Evolutionary conservation across 2,888 invertebrate species (phyloP), one percentile per base, ranked within the genome.

Genomic region (Trichopria drosophilae): DNA sequence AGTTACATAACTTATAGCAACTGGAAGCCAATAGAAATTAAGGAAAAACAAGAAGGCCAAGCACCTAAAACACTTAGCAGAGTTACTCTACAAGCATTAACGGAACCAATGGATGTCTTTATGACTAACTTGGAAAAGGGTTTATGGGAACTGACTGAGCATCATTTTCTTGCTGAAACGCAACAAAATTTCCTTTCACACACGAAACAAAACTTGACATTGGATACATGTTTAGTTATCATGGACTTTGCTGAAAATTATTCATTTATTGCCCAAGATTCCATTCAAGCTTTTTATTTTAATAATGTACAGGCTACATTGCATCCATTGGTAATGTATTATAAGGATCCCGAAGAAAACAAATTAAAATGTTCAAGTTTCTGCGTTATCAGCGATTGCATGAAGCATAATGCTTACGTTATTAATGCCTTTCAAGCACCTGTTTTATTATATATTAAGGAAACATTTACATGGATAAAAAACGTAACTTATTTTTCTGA

Each of bases 171-270:
- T 20, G 45, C 44, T 28, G 28, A 39, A 13, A n/a, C 44, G 12
- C 41, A 51, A 22, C 15, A 16, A 29, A 16, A 34, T 15, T 46
- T 29, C 41, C 29, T 46, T 10, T 34, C 35, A 13, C 20, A 35
- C n/a, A 22, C 16, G 15, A 51, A 51, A 32, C 16, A 32, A 31
- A 28, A 41, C 12, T 34, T 51, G 29, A 26, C 12, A 26, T 6
- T 31, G 3, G 35, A 51, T 35, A 51, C 51, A 13, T 46, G 51
- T 15, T 41, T 51, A 23, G 28, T 51, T 35, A 24, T 43, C 16
- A 32, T 51, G 40, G 46, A 51, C 46, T 51, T 46, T 41, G 35
- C 45, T 28, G 37, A 51, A 41, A 51, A 51, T 28, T 46, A 46
- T 26, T 34, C 36, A n/a, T 51, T 51, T 22, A 51, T 51, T 28